Percentiles rank a stretch among this genome's conserved stretches.
Conservation (phyloP, 1,140 invertebrate genomes). For the Triops cancriformis region DNA sequence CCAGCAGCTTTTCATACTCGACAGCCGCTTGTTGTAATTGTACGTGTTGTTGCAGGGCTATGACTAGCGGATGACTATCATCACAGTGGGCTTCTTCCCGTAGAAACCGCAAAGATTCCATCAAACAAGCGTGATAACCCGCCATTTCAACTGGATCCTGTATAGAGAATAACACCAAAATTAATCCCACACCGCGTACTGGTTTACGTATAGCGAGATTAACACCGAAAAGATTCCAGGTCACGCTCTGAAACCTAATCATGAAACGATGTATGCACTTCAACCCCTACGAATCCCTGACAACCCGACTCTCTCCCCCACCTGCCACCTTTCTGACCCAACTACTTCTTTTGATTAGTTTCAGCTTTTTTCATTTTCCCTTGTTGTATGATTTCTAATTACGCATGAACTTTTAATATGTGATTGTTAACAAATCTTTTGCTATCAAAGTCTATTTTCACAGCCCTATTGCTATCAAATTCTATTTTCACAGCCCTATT, state of each 20-base stretch:
- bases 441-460: too few species aligned
- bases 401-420: too few species aligned
- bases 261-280: background rate
- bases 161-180: background rate
- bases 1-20: background rate
- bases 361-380: background rate
- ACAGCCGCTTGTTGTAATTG: background rate
- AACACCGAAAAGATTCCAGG: background rate
- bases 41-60: background rate
- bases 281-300: background rate
- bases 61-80: background rate
- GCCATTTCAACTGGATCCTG: background rate
- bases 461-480: too few species aligned
- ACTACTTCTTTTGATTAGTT: background rate
- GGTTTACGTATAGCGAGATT: background rate
- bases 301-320: background rate
- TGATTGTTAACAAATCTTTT: too few species aligned
- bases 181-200: background rate
- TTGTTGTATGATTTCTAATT: too few species aligned
- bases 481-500: too few species aligned
- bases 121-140: background rate
- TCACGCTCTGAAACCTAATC: slow-evolving; percentile 8
- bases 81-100: background rate
- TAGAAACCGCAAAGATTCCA: background rate
- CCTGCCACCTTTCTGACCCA: background rate